phyloP scores from a whole-genome alignment of 1,140 invertebrate genomes.

The Antheraea pernyi region DNA sequence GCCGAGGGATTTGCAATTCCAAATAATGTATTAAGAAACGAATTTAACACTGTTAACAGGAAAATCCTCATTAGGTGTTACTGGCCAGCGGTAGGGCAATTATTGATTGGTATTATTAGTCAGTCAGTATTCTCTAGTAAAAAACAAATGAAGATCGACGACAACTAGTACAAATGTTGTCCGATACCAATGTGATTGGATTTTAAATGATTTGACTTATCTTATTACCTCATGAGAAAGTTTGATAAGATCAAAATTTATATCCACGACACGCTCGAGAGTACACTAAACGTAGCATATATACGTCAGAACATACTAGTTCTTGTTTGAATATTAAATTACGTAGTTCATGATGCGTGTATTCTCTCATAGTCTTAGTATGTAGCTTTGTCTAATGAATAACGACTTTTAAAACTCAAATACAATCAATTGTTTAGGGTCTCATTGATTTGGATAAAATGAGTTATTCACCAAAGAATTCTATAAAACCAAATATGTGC shows the following conservation, averaged over 20 bases:
- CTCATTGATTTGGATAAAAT: not conserved
- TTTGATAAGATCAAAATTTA: too few relatives aligned
- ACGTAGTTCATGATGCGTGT: not conserved
- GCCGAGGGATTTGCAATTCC: too few relatives aligned
- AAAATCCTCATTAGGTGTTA: too few relatives aligned
- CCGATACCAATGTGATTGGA: too few relatives aligned
- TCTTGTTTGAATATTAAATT: not conserved
- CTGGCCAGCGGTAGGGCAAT: too few relatives aligned
- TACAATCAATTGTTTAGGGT: not conserved
- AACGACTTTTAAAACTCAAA: not conserved
- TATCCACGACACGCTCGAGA: not conserved
- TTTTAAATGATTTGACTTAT: not conserved
- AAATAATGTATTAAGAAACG: too few relatives aligned
- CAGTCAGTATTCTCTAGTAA: too few relatives aligned
- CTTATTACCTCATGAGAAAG: not conserved
- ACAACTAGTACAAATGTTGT: too few relatives aligned
- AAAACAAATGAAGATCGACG: too few relatives aligned
- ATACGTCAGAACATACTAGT: not conserved
- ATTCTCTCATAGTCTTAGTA: not conserved
- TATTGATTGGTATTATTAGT: too few relatives aligned
- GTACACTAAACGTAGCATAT: not conserved
- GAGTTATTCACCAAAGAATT: not conserved
- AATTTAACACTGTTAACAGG: too few relatives aligned
- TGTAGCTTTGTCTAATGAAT: not conserved
- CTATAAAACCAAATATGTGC: not conserved